Base-by-base conservation (phyloP, 2,797 vertebrate genomes). In the Phylloscopus collybita region DNA sequence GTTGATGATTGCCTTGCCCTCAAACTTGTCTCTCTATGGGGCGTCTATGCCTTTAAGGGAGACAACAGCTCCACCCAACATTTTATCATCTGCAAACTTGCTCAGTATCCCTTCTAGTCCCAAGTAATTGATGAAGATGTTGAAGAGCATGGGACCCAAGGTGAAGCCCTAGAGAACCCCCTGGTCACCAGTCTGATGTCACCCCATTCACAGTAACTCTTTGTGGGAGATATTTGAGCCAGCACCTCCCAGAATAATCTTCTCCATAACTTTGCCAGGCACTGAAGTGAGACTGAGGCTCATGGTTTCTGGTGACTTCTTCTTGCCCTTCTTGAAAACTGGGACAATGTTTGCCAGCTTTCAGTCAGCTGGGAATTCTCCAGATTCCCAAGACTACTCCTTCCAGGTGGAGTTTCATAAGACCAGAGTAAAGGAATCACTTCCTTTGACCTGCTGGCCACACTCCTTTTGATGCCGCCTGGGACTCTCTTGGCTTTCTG, bases 61-160 rank as follows among this genome's bases (percentile, higher is more conserved):
- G 32, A 8, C 14, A 44, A 22, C 8, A 66, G 14, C 21, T 42
- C 26, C 36, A 51, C 36, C 47, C 14, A 51, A 17, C 12, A 23
- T 60, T 23, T 12, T 36, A 3, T 51, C 12, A 8, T 30, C 53
- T 60, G 12, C 0, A 0, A 23, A 21, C 12, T 60, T 44, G 22
- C 22, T 44, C 26, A 44, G 22, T 12, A 12, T 32, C 22, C 18
- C 8, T 67, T 38, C 27, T 15, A 51, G n/a, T 27, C 18, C 12
- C n/a, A 27, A 32, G 13, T 16, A 5, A 15, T 66, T 38, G 45
- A 23, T 9, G 71, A 67, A 22, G n/a, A 23, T 32, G 22, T 6
- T 44, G 61, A 50, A 36, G 18, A 59, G 15, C 12, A 32, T 27
- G 29, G 32, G 10, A 18, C 18, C 9, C 19, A 59, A 32, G 32